A percentile compares a stretch with the other conserved stretches of the same genome.
These are phyloP conservation scores for Allolobophora icterica DNA, from an alignment of 2,888 invertebrate genomes.

Conservation along the genomic window DNA sequence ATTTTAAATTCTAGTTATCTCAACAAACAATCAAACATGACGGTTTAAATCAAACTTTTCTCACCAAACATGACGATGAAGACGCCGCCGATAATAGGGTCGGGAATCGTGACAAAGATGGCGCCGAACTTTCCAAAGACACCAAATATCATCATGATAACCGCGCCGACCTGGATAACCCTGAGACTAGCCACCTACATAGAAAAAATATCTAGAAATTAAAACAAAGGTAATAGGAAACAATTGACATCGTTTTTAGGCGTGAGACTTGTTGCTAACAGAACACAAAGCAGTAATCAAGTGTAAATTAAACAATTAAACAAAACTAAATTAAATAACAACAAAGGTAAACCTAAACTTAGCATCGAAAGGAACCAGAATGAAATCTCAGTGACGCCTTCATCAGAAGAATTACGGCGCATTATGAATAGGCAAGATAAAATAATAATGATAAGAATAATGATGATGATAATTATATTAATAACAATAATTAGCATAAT, in stretches of 20 bases:
- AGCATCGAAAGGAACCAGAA: too few relatives aligned
- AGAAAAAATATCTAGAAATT: not conserved
- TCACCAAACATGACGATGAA: slow-evolving; percentile 63
- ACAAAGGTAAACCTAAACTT: too few relatives aligned
- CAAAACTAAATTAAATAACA: too few relatives aligned
- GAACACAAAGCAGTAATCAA: not conserved
- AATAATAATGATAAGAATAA: too few relatives aligned
- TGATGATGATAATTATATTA: too few relatives aligned
- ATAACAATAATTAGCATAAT: too few relatives aligned
- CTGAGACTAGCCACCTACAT: slow-evolving; percentile 60
- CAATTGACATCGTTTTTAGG: not conserved
- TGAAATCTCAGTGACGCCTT: too few relatives aligned
- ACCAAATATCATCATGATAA: slow-evolving; percentile 63
- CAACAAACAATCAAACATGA: too few relatives aligned
- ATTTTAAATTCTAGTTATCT: too few relatives aligned
- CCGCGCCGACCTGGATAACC: slow-evolving; percentile 62
- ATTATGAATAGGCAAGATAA: too few relatives aligned
- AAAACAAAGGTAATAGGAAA: not conserved
- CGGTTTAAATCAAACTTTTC: slow-evolving; percentile 33
- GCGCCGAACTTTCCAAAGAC: slow-evolving; percentile 67
- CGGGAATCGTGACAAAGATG: slow-evolving; percentile 67
- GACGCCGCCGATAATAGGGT: slow-evolving; percentile 66
- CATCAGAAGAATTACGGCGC: too few relatives aligned
- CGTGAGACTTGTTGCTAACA: not conserved
- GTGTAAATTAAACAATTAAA: not conserved